A percentile compares a stretch with the other conserved stretches of the same genome.
Evolutionary conservation across 2,888 invertebrate species (phyloP).

Genomic region (Brachynemurus nebulosus): DNA sequence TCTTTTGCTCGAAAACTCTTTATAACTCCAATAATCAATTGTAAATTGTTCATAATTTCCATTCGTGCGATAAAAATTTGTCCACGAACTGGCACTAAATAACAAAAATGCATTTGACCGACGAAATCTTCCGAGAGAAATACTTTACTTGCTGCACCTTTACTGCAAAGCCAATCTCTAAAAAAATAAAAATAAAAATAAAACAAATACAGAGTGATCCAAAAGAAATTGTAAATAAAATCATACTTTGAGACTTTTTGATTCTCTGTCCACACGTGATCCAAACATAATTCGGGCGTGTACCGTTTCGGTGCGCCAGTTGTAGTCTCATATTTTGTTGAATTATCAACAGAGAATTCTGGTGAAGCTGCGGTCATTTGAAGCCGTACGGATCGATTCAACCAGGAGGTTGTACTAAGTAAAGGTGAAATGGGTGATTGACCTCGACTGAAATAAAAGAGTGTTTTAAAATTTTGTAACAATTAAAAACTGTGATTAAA

Average conservation of each 20-base stretch:
- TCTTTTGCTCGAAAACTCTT: slow-evolving; percentile 68
- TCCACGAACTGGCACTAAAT: slow-evolving; percentile 47
- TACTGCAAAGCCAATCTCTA: neutral
- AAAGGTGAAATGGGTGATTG: slow-evolving; percentile 32
- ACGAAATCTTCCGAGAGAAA: slow-evolving; percentile 77
- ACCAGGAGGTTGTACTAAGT: slow-evolving; percentile 24
- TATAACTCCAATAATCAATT: slow-evolving; percentile 61
- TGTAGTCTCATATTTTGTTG: neutral
- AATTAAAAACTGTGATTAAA: slow-evolving; percentile 23
- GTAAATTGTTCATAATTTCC: slow-evolving; percentile 48
- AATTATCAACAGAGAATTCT: neutral
- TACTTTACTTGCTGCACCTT: slow-evolving; percentile 50
- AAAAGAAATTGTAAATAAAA: neutral
- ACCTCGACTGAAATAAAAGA: slow-evolving; percentile 30
- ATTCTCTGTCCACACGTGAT: slow-evolving; percentile 80
- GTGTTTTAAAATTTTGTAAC: too few species aligned
- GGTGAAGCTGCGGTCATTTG: slow-evolving; percentile 1
- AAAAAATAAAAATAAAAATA: neutral
- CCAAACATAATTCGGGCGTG: slow-evolving; percentile 75
- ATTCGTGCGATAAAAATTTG: slow-evolving; percentile 55
- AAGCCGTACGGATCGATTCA: slow-evolving; percentile 23
- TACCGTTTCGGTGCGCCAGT: slow-evolving; percentile 49
- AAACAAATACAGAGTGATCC: neutral
- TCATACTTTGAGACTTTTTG: slow-evolving; percentile 20
- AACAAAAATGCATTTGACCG: slow-evolving; percentile 74